Evolutionary conservation across 1,140 invertebrate genomes (phyloP).

Genomic region (Archivesica marissinica): DNA sequence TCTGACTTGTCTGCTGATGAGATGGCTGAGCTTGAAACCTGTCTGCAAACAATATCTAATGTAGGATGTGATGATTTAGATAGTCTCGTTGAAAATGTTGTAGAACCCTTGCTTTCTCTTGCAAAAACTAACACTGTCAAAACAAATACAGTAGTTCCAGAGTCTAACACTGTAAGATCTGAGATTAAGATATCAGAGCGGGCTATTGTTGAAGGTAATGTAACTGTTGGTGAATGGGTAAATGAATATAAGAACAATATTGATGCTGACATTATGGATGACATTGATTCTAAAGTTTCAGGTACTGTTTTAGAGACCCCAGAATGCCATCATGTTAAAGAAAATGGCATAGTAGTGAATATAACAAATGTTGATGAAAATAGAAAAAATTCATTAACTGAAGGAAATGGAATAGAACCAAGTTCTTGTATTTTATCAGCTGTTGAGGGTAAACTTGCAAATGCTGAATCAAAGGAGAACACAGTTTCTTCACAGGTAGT

Average conservation of each 20-base stretch:
- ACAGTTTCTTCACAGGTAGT: background rate
- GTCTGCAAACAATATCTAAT: conserved; percentile 53
- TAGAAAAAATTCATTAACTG: background rate
- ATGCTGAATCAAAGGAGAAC: background rate
- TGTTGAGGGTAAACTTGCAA: conserved; percentile 29
- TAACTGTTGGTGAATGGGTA: conserved; percentile 51
- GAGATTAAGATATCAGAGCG: conserved; percentile 30
- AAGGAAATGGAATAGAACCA: conserved; percentile 42
- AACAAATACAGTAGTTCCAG: background rate
- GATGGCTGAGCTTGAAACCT: conserved; percentile 52
- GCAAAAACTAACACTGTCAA: conserved; percentile 42
- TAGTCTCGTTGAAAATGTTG: conserved; percentile 60
- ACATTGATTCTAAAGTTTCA: conserved; percentile 19
- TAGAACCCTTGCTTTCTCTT: conserved; percentile 44
- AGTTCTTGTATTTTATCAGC: conserved; percentile 58
- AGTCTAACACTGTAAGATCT: background rate
- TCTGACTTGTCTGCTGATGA: conserved; percentile 57
- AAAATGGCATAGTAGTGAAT: background rate
- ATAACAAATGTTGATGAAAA: background rate
- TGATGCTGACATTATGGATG: conserved; percentile 7
- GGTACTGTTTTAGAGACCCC: background rate
- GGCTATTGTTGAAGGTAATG: conserved; percentile 40
- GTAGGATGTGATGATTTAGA: conserved; percentile 54
- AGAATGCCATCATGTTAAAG: background rate
- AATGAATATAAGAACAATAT: conserved; percentile 50